Base-by-base conservation (phyloP, 2,113 vertebrate species). In the Delphinus delphis region DNA sequence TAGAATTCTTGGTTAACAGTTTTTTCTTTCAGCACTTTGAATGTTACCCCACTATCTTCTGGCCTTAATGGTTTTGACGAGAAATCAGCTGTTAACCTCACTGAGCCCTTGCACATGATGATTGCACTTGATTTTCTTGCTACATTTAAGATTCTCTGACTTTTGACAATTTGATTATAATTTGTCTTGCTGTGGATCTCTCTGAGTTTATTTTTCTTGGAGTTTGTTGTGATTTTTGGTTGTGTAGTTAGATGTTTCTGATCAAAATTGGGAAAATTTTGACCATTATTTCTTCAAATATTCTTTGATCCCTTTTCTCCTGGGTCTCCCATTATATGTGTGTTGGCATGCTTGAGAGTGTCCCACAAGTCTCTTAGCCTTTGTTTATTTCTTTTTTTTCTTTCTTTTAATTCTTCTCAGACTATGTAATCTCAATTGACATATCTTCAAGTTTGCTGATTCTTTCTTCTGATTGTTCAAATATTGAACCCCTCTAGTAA, bases 141-240 rank as follows among this genome's bases (percentile, higher is more conserved):
- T 92, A 77, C 23, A 67, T 67, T 60, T 9, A 76, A 41, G 65
- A 86, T 90, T 90, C 67, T 93, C 23, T 95, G 15, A 47, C 26
- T 93, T 92, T 80, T 93, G 73, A 86, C 67, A 38, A 28, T 80
- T 80, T 85, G 80, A 74, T 93, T 95, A 67, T 93, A 81, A 85
- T 77, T 25, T 89, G 26, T 65, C 31, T 79, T 44, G 25, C n/a
- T 82, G 36, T 92, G 31, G n/a, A 20, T 89, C 41, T 79, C 36
- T 50, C 38, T 74, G 55, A 79, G 44, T 93, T 89, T 93, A 67
- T 93, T 28, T 28, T 93, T 33, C 41, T 73, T 95, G 55, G 38
- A 84, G 33, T 93, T 93, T 12, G 50, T 89, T 89, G 15, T 89
- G 90, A 85, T 77, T 93, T 62, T 95, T 88, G 67, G 17, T 65